These are phyloP conservation scores for Holothuria scabra DNA, from an alignment of 53 echinoderm and acorn worm species.

Conservation along the genomic window DNA sequence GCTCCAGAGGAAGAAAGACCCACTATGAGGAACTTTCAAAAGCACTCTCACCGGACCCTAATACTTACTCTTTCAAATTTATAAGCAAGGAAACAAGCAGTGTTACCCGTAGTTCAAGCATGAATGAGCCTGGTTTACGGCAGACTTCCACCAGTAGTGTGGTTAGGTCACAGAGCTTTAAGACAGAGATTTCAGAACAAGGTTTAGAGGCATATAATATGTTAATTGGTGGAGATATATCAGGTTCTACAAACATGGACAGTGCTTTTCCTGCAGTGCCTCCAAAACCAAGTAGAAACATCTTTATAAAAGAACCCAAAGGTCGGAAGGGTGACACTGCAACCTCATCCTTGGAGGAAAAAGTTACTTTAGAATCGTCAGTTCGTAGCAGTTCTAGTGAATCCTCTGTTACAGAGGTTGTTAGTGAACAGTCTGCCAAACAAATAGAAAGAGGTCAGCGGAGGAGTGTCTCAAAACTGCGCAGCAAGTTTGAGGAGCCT, in stretches of 20 bases:
- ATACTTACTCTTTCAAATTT: slow-evolving; percentile 23
- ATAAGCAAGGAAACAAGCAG: neutral
- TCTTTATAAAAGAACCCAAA: slow-evolving; percentile 6
- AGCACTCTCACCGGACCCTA: slow-evolving; percentile 71
- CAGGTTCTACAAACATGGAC: neutral
- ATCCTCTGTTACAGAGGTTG: neutral
- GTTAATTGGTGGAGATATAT: slow-evolving; percentile 76
- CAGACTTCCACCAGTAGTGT: slow-evolving; percentile 26
- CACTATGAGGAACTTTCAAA: slow-evolving; percentile 80
- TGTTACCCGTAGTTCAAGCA: slow-evolving; percentile 62
- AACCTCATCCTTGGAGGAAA: neutral
- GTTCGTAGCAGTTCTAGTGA: slow-evolving; percentile 23
- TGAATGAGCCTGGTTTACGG: slow-evolving; percentile 47
- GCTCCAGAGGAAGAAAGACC: neutral
- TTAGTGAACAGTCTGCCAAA: neutral
- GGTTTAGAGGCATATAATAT: slow-evolving; percentile 75
- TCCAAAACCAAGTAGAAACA: slow-evolving; percentile 52
- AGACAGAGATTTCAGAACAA: slow-evolving; percentile 53
- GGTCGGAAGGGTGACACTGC: neutral
- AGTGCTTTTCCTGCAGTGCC: slow-evolving; percentile 22
- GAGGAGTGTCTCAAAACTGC: slow-evolving; percentile 10
- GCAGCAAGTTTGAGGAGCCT: slow-evolving; percentile 13
- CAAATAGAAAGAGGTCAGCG: neutral
- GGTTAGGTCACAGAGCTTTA: slow-evolving; percentile 57
- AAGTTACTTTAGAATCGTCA: neutral